These are phyloP conservation scores for Rhynchomys soricoides DNA, from an alignment of 2,113 vertebrate genomes.

Conservation along the genomic window DNA sequence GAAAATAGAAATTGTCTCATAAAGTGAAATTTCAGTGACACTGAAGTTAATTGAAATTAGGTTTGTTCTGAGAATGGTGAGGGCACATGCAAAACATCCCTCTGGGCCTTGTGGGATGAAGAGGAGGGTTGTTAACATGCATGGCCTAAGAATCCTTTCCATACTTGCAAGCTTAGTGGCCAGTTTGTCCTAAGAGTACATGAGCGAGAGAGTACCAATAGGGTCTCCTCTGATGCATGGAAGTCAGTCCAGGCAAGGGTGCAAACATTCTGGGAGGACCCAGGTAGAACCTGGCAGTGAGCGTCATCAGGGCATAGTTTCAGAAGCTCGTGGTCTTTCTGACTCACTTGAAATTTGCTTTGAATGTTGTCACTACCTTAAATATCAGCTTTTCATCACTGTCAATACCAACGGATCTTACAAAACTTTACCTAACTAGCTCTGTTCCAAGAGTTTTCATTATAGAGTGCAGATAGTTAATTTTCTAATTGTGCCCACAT, in stretches of 20 bases:
- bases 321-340: constrained; percentile 21
- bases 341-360: constrained; percentile 41
- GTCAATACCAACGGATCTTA: constrained; percentile 31
- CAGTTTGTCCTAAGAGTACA: not conserved
- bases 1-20: constrained; percentile 13
- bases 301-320: not conserved
- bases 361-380: constrained; percentile 19
- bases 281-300: not conserved
- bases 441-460: not conserved
- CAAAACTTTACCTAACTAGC: not conserved
- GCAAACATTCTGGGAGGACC: not conserved
- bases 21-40: constrained; percentile 34
- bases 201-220: not conserved
- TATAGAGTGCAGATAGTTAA: not conserved
- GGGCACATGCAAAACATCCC: not conserved
- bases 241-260: not conserved
- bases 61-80: constrained; percentile 45
- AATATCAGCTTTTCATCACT: constrained; percentile 17
- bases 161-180: not conserved
- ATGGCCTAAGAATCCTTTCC: not conserved
- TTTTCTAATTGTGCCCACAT: not conserved
- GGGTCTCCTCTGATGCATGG: not conserved
- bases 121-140: not conserved
- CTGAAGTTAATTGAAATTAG: constrained; percentile 25
- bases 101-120: not conserved